phyloP scores from a whole-genome alignment of 2,888 invertebrate genomes.

The Drosophila recens region DNA sequence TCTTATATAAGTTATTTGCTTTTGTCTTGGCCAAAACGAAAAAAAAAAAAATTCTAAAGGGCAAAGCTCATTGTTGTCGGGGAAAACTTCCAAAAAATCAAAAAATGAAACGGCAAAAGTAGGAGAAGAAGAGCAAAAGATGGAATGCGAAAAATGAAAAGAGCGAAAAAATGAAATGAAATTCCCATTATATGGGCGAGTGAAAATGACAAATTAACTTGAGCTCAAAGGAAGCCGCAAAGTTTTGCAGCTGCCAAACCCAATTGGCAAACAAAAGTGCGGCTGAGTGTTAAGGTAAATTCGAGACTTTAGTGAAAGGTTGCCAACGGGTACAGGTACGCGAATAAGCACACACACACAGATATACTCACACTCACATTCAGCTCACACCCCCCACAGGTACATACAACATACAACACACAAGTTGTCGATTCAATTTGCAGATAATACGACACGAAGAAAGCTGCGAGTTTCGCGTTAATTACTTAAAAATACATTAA shows the following conservation, averaged over 20 bases:
- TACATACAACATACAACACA: conserved; percentile 7
- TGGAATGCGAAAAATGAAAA: conserved; percentile 39
- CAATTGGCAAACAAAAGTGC: conserved; percentile 67
- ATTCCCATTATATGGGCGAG: conserved; percentile 74
- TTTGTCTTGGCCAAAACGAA: conserved; percentile 38
- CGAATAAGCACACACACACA: conserved; percentile 13
- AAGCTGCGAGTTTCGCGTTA: conserved; percentile 50
- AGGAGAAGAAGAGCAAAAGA: conserved; percentile 5
- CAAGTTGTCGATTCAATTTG: conserved; percentile 53
- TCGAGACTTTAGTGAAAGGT: conserved; percentile 57
- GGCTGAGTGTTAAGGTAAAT: conserved; percentile 64
- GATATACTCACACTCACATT: conserved; percentile 12
- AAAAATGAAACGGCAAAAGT: background rate
- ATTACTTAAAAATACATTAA: conserved; percentile 38
- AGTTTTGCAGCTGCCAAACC: conserved; percentile 63
- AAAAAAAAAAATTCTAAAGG: conserved; percentile 27
- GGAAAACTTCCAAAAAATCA: conserved; percentile 38
- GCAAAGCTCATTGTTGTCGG: conserved; percentile 61
- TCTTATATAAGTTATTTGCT: conserved; percentile 60
- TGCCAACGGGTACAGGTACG: conserved; percentile 33
- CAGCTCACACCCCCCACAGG: background rate
- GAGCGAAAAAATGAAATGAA: conserved; percentile 18
- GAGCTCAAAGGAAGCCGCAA: conserved; percentile 69
- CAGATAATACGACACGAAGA: conserved; percentile 51
- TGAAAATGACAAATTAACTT: conserved; percentile 79